phyloP scores from a whole-genome alignment of 2,888 invertebrate species.

The Netelia virgata region DNA sequence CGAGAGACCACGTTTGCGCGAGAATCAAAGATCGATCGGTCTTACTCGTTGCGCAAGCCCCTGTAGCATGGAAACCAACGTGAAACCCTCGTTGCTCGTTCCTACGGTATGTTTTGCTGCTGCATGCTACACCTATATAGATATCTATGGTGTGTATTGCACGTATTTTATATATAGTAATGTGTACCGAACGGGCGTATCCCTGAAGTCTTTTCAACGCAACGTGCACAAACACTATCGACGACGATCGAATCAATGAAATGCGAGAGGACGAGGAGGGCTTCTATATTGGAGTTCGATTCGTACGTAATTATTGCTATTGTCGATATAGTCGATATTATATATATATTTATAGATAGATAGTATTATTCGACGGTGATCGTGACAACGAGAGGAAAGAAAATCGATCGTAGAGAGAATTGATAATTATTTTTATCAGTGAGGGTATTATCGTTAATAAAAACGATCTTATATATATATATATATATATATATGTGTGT shows the following conservation, averaged over 20 bases:
- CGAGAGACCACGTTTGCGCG: constrained; percentile 72
- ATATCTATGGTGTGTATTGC: not conserved
- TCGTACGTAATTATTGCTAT: constrained; percentile 56
- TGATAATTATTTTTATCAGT: constrained; percentile 64
- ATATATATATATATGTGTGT: constrained; percentile 39
- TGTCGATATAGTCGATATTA: constrained; percentile 23
- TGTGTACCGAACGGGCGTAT: constrained; percentile 32
- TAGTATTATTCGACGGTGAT: constrained; percentile 20
- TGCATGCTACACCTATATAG: not conserved
- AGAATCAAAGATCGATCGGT: constrained; percentile 72
- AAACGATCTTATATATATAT: constrained; percentile 24
- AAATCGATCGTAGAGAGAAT: constrained; percentile 44
- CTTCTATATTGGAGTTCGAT: constrained; percentile 26
- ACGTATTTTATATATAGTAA: constrained; percentile 21
- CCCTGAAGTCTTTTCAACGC: constrained; percentile 26
- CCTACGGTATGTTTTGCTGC: not conserved
- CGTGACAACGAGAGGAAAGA: constrained; percentile 59
- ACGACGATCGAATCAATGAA: constrained; percentile 55
- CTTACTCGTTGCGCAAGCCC: constrained; percentile 71
- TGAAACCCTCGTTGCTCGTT: constrained; percentile 21
- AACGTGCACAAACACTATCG: constrained; percentile 57
- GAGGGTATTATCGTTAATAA: constrained; percentile 36
- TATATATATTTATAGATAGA: constrained; percentile 3
- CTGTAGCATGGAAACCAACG: constrained; percentile 34
- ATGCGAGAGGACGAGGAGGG: not conserved